These are phyloP conservation scores for Nomada flava DNA, from an alignment of 2,888 invertebrate genomes.

Conservation along the genomic window DNA sequence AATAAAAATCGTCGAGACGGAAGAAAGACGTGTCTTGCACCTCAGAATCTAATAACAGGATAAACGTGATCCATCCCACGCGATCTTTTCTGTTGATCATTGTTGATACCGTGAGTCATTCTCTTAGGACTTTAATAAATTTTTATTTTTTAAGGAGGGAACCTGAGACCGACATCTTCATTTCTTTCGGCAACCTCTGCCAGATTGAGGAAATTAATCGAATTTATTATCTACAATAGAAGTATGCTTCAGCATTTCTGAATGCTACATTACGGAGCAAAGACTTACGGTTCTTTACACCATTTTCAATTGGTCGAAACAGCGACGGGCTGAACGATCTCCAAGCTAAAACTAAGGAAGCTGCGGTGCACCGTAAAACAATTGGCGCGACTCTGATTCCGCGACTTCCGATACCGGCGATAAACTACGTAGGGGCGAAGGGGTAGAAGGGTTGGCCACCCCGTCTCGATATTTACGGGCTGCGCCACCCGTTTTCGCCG, in stretches of 20 bases:
- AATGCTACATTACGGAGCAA: too few relatives aligned
- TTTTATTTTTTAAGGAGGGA: too few relatives aligned
- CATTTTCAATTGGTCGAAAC: not conserved
- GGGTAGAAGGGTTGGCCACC: conserved; percentile 30
- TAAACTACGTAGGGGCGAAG: conserved; percentile 69
- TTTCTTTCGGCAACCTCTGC: too few relatives aligned
- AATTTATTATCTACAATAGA: too few relatives aligned
- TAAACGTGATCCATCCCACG: not conserved
- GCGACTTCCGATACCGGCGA: conserved; percentile 79
- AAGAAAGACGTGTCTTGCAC: not conserved
- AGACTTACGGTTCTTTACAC: too few relatives aligned
- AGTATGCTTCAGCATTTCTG: too few relatives aligned
- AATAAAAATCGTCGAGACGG: not conserved
- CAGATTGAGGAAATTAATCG: too few relatives aligned
- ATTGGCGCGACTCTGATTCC: conserved; percentile 76
- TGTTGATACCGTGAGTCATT: not conserved
- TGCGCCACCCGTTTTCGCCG: conserved; percentile 76
- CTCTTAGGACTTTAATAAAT: not conserved
- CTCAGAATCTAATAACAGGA: too few relatives aligned
- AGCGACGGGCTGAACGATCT: not conserved
- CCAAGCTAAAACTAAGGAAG: conserved; percentile 28
- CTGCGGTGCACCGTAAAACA: conserved; percentile 77
- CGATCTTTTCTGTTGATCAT: not conserved
- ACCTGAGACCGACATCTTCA: too few relatives aligned
- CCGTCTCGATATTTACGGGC: conserved; percentile 81